Conservation (phyloP, 1,140 invertebrate species). For the Coelopa frigida region DNA sequence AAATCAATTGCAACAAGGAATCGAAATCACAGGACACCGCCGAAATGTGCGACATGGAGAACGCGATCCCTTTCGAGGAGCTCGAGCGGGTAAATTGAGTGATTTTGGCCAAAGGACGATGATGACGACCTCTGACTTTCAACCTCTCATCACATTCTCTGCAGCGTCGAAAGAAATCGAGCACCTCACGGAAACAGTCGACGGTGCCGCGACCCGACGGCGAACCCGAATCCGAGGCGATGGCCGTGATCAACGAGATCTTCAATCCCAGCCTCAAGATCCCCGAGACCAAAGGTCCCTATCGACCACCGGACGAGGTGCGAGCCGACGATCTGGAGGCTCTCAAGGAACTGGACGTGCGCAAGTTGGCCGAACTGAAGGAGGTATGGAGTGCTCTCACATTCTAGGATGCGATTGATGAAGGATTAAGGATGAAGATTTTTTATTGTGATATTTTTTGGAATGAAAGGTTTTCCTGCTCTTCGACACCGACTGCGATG, state of each 20-base stretch:
- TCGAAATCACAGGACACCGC: too few species aligned
- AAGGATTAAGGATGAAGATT: not conserved
- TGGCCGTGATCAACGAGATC: slow-evolving; percentile 47
- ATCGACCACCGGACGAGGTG: slow-evolving; percentile 50
- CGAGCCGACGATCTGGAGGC: slow-evolving; percentile 44
- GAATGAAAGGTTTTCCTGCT: slow-evolving; percentile 55
- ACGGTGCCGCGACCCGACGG: slow-evolving; percentile 18
- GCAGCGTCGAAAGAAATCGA: slow-evolving; percentile 11
- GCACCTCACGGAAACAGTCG: slow-evolving; percentile 26
- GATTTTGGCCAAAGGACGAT: not conserved
- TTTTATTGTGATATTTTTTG: not conserved
- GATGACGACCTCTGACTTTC: not conserved
- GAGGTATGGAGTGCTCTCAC: slow-evolving; percentile 44
- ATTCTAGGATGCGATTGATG: slow-evolving; percentile 1
- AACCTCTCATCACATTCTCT: not conserved
- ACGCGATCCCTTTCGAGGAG: slow-evolving; percentile 34
- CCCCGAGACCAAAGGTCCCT: slow-evolving; percentile 43
- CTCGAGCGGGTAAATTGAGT: slow-evolving; percentile 31
- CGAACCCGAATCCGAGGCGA: slow-evolving; percentile 27
- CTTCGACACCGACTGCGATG: slow-evolving; percentile 54
- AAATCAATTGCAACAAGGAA: too few species aligned
- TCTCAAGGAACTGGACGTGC: slow-evolving; percentile 49
- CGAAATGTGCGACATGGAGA: slow-evolving; percentile 35
- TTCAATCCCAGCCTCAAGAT: slow-evolving; percentile 44
- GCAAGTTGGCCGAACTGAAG: slow-evolving; percentile 51